phyloP scores from a whole-genome alignment of 2,797 vertebrate species.

The Leucoraja ocellata region DNA sequence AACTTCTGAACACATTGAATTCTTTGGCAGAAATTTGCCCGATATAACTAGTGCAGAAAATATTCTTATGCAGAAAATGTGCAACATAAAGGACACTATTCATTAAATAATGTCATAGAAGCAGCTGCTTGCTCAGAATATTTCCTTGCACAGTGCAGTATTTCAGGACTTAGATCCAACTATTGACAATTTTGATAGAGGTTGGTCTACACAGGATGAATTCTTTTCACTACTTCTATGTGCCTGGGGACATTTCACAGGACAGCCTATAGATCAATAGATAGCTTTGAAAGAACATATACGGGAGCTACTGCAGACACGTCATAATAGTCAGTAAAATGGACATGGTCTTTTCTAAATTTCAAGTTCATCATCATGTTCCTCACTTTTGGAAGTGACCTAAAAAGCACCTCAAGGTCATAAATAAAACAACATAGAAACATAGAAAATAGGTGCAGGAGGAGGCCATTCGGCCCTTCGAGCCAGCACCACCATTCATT shows the following conservation, averaged over 20 bases:
- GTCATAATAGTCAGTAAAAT: not conserved
- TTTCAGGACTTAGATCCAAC: slow-evolving; percentile 3
- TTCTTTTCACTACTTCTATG: not conserved
- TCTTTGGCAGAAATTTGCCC: not conserved
- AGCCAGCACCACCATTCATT: too few relatives aligned
- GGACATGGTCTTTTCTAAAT: not conserved
- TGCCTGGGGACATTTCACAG: not conserved
- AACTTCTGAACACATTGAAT: not conserved
- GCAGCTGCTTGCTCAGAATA: not conserved
- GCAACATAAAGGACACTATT: not conserved
- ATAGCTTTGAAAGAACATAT: not conserved
- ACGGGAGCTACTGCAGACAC: not conserved
- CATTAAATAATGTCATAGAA: not conserved
- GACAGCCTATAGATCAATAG: not conserved
- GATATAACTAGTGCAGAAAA: not conserved
- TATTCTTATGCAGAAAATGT: not conserved
- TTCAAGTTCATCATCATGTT: not conserved
- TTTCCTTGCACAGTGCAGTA: not conserved
- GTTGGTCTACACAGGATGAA: too few relatives aligned
- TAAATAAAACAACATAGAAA: not conserved
- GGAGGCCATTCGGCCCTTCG: too few relatives aligned
- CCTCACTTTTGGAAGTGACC: not conserved
- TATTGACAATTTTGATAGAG: not conserved
- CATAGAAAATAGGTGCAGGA: too few relatives aligned
- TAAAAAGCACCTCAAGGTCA: not conserved